Conservation (phyloP, 2,113 vertebrate genomes). For the Nycticebus coucang region DNA sequence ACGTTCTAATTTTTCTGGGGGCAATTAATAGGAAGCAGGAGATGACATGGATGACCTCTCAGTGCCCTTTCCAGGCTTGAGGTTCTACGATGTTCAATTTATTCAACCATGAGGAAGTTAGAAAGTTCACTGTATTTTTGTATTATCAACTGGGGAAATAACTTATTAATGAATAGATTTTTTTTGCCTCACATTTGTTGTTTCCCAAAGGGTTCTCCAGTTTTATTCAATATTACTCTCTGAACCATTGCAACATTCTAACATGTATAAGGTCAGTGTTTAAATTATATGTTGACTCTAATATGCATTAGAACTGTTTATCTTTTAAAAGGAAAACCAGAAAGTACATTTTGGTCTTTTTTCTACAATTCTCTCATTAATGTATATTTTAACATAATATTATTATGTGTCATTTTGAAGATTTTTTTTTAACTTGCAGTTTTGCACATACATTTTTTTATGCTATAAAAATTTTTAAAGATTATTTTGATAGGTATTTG, state of each 20-base stretch:
- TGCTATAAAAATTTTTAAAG: background rate
- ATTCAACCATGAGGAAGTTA: background rate
- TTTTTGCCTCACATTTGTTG: background rate
- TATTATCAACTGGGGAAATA: background rate
- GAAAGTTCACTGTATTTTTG: constrained; percentile 40
- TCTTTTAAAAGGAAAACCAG: background rate
- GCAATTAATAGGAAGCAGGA: background rate
- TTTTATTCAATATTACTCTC: background rate
- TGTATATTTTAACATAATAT: background rate
- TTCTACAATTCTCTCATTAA: background rate
- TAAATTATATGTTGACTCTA: background rate
- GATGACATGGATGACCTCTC: background rate
- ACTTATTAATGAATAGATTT: background rate
- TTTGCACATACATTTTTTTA: background rate
- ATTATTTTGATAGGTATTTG: background rate
- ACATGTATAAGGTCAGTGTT: background rate
- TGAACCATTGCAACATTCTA: background rate
- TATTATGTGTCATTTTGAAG: background rate
- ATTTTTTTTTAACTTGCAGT: background rate
- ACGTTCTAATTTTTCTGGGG: background rate
- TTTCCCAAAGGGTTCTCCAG: background rate
- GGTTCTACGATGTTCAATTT: background rate
- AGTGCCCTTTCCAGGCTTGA: background rate
- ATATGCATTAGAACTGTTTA: background rate
- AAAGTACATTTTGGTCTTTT: background rate